Percentiles rank a stretch among this genome's conserved stretches.
phyloP scores from a whole-genome alignment of 1,140 invertebrate species.

The Neelides sp. region DNA sequence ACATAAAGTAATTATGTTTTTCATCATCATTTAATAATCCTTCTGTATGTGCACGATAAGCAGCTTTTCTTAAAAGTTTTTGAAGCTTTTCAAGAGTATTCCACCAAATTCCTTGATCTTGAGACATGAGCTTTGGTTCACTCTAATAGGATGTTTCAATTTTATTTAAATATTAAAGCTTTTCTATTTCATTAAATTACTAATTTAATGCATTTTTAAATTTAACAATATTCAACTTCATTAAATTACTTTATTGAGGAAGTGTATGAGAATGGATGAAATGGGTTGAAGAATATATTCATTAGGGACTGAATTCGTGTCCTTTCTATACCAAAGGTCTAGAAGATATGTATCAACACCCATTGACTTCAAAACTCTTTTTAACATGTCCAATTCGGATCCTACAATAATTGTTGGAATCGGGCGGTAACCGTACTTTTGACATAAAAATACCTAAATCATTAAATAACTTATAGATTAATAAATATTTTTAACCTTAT shows the following conservation, averaged over 20 bases:
- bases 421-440: constrained; percentile 95
- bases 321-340: constrained; percentile 92
- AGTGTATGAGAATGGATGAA: constrained; percentile 91
- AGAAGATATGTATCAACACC: constrained; percentile 50
- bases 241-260: constrained; percentile 83
- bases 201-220: background rate
- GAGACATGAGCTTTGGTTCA: constrained; percentile 85
- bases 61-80: constrained; percentile 81
- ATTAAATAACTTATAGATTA: background rate
- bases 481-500: background rate
- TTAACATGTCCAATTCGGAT: constrained; percentile 77
- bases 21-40: constrained; percentile 82
- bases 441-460: constrained; percentile 84
- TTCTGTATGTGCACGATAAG: constrained; percentile 64
- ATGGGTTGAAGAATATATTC: constrained; percentile 91
- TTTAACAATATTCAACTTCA: too few relatives aligned
- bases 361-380: constrained; percentile 61
- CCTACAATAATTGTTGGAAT: constrained; percentile 90
- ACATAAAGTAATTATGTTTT: constrained; percentile 99
- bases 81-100: constrained; percentile 90
- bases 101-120: constrained; percentile 95
- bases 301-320: constrained; percentile 78
- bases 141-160: too few relatives aligned
- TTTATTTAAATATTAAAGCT: constrained; percentile 18
- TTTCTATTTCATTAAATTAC: background rate